Conservation (phyloP, 2,113 vertebrate genomes). For the Ailurus styani region DNA sequence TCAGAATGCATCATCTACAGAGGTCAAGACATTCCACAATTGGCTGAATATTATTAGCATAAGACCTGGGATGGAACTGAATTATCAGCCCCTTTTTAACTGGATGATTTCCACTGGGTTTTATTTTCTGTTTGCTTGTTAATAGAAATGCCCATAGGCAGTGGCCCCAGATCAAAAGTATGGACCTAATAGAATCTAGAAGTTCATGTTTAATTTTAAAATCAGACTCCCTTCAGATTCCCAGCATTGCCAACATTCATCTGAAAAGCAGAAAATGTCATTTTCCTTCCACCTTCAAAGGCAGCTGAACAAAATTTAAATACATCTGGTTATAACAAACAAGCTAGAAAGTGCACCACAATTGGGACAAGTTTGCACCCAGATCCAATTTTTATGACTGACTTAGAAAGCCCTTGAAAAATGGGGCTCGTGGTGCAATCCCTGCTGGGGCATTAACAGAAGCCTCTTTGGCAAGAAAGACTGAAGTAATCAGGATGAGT, state of each 20-base stretch:
- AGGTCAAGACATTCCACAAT: slow-evolving; percentile 35
- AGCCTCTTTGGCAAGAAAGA: slow-evolving; percentile 57
- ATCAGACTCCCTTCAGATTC: slow-evolving; percentile 70
- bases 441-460: slow-evolving; percentile 54
- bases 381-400: slow-evolving; percentile 76
- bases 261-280: slow-evolving; percentile 73
- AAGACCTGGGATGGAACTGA: slow-evolving; percentile 53
- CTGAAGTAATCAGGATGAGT: slow-evolving; percentile 62
- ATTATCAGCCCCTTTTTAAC: slow-evolving; percentile 53
- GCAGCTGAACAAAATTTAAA: slow-evolving; percentile 76
- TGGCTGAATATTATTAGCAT: slow-evolving; percentile 58
- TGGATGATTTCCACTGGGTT: slow-evolving; percentile 71
- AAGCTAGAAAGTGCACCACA: slow-evolving; percentile 74
- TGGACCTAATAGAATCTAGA: slow-evolving; percentile 67
- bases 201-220: slow-evolving; percentile 78
- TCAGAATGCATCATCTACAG: neutral
- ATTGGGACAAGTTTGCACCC: slow-evolving; percentile 66
- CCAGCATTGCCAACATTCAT: slow-evolving; percentile 71
- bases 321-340: slow-evolving; percentile 76
- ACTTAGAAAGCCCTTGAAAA: slow-evolving; percentile 75
- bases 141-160: slow-evolving; percentile 72
- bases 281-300: slow-evolving; percentile 73
- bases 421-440: slow-evolving; percentile 52
- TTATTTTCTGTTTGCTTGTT: slow-evolving; percentile 75
- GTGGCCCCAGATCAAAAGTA: slow-evolving; percentile 65